phyloP scores from a whole-genome alignment of 2,797 vertebrate species.

The Melopsittacus undulatus region DNA sequence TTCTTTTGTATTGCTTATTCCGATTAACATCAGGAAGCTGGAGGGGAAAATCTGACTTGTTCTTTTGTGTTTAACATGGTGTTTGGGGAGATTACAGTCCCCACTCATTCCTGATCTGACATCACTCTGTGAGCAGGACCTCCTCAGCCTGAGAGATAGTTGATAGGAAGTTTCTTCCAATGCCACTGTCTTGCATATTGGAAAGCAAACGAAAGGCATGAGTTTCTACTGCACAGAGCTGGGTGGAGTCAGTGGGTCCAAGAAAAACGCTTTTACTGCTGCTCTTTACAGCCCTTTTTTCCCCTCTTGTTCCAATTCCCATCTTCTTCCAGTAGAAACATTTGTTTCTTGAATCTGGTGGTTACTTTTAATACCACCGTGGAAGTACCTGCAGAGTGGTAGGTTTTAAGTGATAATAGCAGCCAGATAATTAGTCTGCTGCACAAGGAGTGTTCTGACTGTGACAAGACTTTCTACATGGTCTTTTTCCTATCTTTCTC shows the following conservation, averaged over 20 bases:
- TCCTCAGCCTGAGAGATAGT: background rate
- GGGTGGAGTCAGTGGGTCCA: background rate
- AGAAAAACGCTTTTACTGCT: background rate
- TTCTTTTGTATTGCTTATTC: background rate
- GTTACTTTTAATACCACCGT: background rate
- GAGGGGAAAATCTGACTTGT: background rate
- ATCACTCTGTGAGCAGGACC: background rate
- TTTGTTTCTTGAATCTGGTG: background rate
- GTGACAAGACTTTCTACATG: background rate
- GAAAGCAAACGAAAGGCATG: background rate
- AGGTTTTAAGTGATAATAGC: background rate
- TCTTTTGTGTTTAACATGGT: background rate
- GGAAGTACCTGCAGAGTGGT: background rate
- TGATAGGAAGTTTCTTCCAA: background rate
- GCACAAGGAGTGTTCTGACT: background rate
- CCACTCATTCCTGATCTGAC: background rate
- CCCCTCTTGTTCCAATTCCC: accelerated
- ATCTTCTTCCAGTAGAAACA: background rate
- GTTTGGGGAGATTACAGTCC: background rate
- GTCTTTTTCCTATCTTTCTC: background rate
- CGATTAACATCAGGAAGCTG: background rate
- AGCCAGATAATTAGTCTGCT: background rate
- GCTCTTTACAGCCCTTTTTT: background rate
- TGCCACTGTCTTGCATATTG: background rate
- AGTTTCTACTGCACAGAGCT: background rate